Base-by-base conservation (phyloP, 1,140 invertebrate species). In the Apis dorsata region DNA sequence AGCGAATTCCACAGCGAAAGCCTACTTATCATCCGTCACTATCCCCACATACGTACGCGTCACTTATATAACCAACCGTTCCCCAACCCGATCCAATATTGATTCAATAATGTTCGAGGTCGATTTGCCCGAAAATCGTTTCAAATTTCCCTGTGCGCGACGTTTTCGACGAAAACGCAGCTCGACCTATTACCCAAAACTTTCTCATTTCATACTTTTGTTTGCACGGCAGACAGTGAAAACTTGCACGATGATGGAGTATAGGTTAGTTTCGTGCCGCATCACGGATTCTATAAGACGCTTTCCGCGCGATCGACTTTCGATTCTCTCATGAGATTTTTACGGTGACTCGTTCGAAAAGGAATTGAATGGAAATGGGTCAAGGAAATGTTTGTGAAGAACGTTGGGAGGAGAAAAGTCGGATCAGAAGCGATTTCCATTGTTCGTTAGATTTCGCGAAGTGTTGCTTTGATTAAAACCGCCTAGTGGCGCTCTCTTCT, bases 381-480 rank as follows among this genome's bases (percentile, higher is more conserved):
- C 62, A 19, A 19, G 15, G 10, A 34, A 78, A 60, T 69, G 34
- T 69, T 78, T 57, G 24, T 59, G 49, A 9, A 4, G 66, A 69
- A 68, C n/a, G 10, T 13, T 24, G 62, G 44, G 34, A 44, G 34
- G 5, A 57, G 53, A 68, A 34, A n/a, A 34, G 59, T 57, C 53
- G 53, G 53, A 78, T 78, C 59, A 78, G 28, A n/a, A 21, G 53
- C 19, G 55, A 66, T 59, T 78, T 78, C 63, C 76, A 69, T 69
- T 69, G 63, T 78, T 11, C 62, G 49, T n/a, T 17, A 51, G 19
- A 49, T 76, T 65, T 51, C 49, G 17, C 44, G 9, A 15, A 4
- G 53, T 69, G 53, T 60, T 78, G 53, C 34, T 69, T 78, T 69
- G 69, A 78, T 78, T 68, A 78, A 78, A 69, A 53, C n/a, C 10